phyloP scores from a whole-genome alignment of 2,888 invertebrate species.

The Steinernema carpocapsae region DNA sequence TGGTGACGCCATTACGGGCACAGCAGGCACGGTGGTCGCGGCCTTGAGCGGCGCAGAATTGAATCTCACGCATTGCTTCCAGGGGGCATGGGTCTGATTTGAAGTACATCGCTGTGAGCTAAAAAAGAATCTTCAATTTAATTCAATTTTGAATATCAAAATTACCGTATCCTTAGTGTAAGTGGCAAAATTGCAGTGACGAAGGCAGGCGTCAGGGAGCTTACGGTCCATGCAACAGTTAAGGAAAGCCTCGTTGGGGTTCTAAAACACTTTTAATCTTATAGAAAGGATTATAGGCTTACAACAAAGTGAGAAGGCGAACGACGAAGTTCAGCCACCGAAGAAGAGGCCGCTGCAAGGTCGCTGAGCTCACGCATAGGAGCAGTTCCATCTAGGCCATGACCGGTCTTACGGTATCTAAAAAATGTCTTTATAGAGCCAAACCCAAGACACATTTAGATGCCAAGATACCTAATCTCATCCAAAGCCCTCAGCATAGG shows the following conservation, averaged over 20 bases:
- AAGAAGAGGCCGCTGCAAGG: conserved; percentile 33
- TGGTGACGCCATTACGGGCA: conserved; percentile 63
- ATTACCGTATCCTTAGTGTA: conserved; percentile 58
- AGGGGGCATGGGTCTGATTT: conserved; percentile 65
- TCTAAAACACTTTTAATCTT: conserved; percentile 48
- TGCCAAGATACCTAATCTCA: neutral
- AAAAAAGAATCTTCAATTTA: neutral
- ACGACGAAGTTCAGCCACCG: conserved; percentile 39
- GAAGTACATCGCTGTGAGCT: conserved; percentile 61
- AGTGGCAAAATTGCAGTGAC: conserved; percentile 58
- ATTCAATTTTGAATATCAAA: neutral
- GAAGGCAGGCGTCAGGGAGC: conserved; percentile 63
- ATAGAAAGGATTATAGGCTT: conserved; percentile 21
- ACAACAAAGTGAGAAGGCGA: conserved; percentile 34
- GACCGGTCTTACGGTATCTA: neutral
- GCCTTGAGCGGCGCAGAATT: conserved; percentile 64
- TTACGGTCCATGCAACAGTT: conserved; percentile 63
- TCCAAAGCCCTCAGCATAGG: conserved; percentile 4
- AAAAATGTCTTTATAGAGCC: too few species aligned
- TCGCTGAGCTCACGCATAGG: conserved; percentile 32
- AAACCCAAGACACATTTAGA: too few species aligned
- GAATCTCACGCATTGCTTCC: conserved; percentile 64
- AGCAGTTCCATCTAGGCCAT: neutral
- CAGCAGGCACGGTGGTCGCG: conserved; percentile 60
- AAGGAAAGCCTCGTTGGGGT: conserved; percentile 63